phyloP scores from a whole-genome alignment of 2,113 vertebrate species.

The Colaptes auratus region DNA sequence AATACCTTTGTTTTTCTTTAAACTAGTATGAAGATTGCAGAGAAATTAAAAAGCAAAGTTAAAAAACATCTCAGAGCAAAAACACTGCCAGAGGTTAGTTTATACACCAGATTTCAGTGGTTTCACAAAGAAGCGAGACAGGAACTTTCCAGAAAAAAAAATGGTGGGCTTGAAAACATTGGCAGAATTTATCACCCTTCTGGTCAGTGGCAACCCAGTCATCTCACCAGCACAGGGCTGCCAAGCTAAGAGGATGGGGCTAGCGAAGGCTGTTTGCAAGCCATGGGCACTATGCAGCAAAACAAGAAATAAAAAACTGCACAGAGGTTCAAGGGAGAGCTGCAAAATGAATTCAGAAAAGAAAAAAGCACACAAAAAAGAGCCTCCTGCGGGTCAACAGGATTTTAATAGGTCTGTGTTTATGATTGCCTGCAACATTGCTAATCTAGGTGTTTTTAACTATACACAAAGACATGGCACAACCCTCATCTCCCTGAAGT shows the following conservation, averaged over 20 bases:
- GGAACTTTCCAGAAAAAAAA: not conserved
- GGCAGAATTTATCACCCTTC: not conserved
- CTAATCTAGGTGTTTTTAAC: not conserved
- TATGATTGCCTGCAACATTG: not conserved
- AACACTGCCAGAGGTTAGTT: not conserved
- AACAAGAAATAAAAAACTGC: not conserved
- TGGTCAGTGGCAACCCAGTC: not conserved
- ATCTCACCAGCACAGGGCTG: not conserved
- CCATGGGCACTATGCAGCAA: not conserved
- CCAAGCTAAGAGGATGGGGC: not conserved
- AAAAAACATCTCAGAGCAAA: not conserved
- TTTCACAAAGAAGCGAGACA: not conserved
- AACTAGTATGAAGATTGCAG: not conserved
- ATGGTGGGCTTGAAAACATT: not conserved
- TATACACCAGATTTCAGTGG: not conserved
- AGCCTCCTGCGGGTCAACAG: rapidly evolving
- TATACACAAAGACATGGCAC: not conserved
- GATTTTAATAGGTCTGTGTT: not conserved
- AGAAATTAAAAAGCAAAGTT: not conserved
- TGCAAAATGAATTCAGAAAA: not conserved
- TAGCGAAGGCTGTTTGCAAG: not conserved
- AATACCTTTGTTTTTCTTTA: constrained; percentile 28
- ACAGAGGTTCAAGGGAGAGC: not conserved
- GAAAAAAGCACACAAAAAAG: not conserved
- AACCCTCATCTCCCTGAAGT: not conserved